These are phyloP conservation scores for Drosophila neonasuta DNA, from an alignment of 2,888 invertebrate species.

Conservation along the genomic window DNA sequence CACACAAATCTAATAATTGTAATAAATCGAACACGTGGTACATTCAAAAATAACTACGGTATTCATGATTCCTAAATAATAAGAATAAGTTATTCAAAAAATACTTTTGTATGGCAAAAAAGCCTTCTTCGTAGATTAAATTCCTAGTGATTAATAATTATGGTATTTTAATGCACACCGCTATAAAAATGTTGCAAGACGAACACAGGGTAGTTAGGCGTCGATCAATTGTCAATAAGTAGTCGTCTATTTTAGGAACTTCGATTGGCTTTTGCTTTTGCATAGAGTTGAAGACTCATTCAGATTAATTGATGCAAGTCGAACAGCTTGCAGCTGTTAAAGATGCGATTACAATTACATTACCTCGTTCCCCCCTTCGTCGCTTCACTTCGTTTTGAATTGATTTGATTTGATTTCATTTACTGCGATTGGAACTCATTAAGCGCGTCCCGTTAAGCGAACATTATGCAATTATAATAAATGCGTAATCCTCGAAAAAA, in stretches of 20 bases:
- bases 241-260: background rate
- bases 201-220: background rate
- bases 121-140: too few relatives aligned
- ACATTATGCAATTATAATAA: slow-evolving; percentile 53
- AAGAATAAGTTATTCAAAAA: too few relatives aligned
- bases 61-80: too few relatives aligned
- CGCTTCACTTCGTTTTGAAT: background rate
- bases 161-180: too few relatives aligned
- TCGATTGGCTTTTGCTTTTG: slow-evolving; percentile 5
- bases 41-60: too few relatives aligned
- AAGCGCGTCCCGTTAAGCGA: slow-evolving; percentile 7
- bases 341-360: slow-evolving; percentile 11
- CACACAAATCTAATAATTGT: too few relatives aligned
- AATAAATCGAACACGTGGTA: too few relatives aligned
- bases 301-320: slow-evolving; percentile 20
- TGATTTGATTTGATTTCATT: slow-evolving; percentile 7
- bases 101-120: too few relatives aligned
- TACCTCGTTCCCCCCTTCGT: background rate
- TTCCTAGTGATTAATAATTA: too few relatives aligned
- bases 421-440: slow-evolving; percentile 10
- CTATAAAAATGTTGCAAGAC: background rate
- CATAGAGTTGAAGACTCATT: slow-evolving; percentile 5
- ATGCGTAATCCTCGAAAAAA: slow-evolving; percentile 20
- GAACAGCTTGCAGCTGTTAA: slow-evolving; percentile 3
- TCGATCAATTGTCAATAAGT: too few relatives aligned